phyloP scores from a whole-genome alignment of 2,797 vertebrate species.

The Protonibea diacanthus region DNA sequence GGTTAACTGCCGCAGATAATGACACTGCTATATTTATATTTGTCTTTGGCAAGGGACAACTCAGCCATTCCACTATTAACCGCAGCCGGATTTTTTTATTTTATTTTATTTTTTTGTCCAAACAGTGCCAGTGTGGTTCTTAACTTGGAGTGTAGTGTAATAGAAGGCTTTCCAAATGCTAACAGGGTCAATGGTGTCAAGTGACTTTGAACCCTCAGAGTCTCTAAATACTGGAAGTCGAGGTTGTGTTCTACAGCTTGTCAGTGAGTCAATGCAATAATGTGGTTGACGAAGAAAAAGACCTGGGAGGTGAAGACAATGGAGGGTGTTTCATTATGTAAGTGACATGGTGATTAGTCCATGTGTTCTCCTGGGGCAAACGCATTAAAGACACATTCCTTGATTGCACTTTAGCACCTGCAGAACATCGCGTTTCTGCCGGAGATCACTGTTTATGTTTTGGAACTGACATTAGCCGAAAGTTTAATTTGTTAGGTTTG shows the following conservation, averaged over 20 bases:
- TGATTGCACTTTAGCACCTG: constrained; percentile 29
- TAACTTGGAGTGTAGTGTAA: constrained; percentile 57
- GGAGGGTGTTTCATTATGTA: constrained; percentile 70
- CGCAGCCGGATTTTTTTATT: constrained; percentile 30
- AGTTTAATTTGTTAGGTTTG: constrained; percentile 35
- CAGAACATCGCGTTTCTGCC: constrained; percentile 17
- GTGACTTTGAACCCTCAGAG: constrained; percentile 46
- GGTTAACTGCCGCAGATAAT: constrained; percentile 69
- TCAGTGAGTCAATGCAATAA: constrained; percentile 58
- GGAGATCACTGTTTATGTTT: constrained; percentile 23
- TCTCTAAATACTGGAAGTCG: constrained; percentile 62
- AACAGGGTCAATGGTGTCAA: constrained; percentile 67
- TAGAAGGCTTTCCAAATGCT: constrained; percentile 65
- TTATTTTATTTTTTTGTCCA: constrained; percentile 23
- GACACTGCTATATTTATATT: constrained; percentile 79
- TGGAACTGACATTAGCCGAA: constrained; percentile 14
- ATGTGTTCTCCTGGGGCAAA: constrained; percentile 3
- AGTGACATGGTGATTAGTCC: constrained; percentile 50
- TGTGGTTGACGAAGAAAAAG: constrained; percentile 39
- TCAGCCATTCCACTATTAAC: constrained; percentile 58
- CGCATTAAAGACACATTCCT: constrained; percentile 26
- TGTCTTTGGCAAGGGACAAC: constrained; percentile 72
- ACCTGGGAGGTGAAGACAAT: constrained; percentile 59
- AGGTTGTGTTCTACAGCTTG: constrained; percentile 34
- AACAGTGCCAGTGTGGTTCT: constrained; percentile 56